Evolutionary conservation across 1,140 invertebrate species (phyloP).

Genomic region (Zophobas atratus): DNA sequence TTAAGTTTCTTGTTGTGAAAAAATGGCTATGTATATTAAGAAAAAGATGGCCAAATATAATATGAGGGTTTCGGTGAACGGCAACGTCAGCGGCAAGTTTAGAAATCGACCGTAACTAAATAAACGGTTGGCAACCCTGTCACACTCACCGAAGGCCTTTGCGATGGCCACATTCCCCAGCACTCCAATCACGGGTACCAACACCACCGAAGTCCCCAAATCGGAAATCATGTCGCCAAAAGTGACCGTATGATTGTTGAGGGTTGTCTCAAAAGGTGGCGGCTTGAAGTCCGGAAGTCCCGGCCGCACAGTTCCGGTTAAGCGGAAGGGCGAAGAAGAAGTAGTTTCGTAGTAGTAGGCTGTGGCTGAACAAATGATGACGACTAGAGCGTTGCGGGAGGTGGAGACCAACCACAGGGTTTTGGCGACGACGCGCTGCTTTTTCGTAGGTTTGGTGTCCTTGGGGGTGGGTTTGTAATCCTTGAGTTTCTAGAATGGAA

Average conservation of each 20-base stretch:
- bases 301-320: constrained; percentile 77
- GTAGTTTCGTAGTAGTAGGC: constrained; percentile 71
- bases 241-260: constrained; percentile 70
- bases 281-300: constrained; percentile 74
- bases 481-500: constrained; percentile 76
- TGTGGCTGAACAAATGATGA: constrained; percentile 76
- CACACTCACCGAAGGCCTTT: constrained; percentile 82
- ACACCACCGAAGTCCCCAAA: constrained; percentile 81
- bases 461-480: constrained; percentile 65
- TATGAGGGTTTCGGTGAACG: too few species aligned
- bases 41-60: too few species aligned
- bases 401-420: constrained; percentile 84
- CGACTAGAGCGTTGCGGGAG: constrained; percentile 84
- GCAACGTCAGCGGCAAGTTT: too few species aligned
- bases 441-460: constrained; percentile 64
- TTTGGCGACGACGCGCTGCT: constrained; percentile 68
- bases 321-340: constrained; percentile 72
- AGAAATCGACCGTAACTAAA: too few species aligned
- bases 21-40: too few species aligned
- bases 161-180: constrained; percentile 90
- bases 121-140: background rate
- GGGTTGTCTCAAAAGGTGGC: constrained; percentile 75
- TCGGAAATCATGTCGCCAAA: constrained; percentile 71
- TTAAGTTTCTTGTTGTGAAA: too few species aligned
- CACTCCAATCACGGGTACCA: constrained; percentile 87